Evolutionary conservation across 2,113 vertebrate genomes (phyloP), one percentile per base, ranked within the genome.

Genomic region (Triplophysa dalaica): DNA sequence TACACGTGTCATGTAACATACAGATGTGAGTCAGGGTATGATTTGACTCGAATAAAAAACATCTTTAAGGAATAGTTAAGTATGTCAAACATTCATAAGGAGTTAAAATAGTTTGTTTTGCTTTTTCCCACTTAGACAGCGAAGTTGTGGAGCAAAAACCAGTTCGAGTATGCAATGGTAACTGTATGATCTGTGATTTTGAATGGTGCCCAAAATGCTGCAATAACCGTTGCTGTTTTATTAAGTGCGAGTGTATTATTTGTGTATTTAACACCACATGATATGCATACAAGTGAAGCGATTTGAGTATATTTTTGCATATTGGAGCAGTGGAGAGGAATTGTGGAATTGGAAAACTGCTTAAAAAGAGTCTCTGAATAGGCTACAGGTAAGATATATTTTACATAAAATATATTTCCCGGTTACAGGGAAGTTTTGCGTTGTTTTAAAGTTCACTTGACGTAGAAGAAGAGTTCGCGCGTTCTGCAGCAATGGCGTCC

Each of bases 141-240:
- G 8, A n/a, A n/a, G 19, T 58, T 52, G 50, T 52, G 50, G 54
- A 21, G 54, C 8, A 21, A 21, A 24, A 74, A 61, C 56, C 70
- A 26, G 29, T 58, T 61, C 8, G 29, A 41, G 56, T 75, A 29
- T 75, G 58, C 38, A 75, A 58, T 75, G 48, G 41, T 45, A 62
- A 19, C 56, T 12, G 50, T 54, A 33, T 26, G 19, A 60, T n/a
- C 7, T 10, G 12, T 60, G 70, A 56, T 73, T 73, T 19, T 61
- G 72, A 62, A 45, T 26, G 58, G 60, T 62, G 72, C 72, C 72
- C 58, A 22, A 75, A 62, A 75, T 75, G 72, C 72, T 75, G 72
- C 72, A 75, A 63, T 41, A 62, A 26, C 26, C 9, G 58, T 41
- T 43, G 70, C 54, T 75, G 50, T 43, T 73, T 48, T 12, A 75